Evolutionary conservation across 2,113 vertebrate species (phyloP), one percentile per base, ranked within the genome.

Genomic region (Channa argus): DNA sequence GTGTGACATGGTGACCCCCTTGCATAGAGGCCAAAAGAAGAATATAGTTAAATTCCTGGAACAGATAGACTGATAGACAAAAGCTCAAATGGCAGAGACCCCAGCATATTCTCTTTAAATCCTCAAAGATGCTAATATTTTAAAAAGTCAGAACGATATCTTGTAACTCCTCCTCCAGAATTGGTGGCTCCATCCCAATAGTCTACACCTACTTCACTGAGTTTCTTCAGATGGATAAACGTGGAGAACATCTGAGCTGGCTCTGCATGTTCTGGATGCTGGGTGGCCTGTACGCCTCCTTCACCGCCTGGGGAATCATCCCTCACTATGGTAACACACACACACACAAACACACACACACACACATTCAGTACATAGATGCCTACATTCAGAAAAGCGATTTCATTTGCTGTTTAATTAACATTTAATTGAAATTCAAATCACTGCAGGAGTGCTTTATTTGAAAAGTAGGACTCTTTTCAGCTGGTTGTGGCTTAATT

Each of bases 131-230:
- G 24, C 1, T 24, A 24, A 24, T 24, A 24, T 24, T 24, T 52
- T 33, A 7, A 24, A n/a, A 33, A 1, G 6, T 39, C 3, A 15
- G 14, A 8, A 39, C 24, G 24, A 15, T 45, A 11, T 76, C 53
- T 55, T 74, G 9, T 0, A 38, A 50, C 63, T 78, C 24, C 12
- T 70, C 11, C 63, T 63, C 15, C 92, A 99, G 98, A 9, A 98
- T 97, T 2, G 97, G 98, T 8, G 98, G 98, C 39, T 94, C 97
- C 1, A 95, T 99, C 80, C 98, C 98, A 1, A 97, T 99, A 0
- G 97, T 99, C 39, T 99, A 98, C 94, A 94, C 98, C 71, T 99
- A 99, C 94, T 99, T 97, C 89, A 96, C 98, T 0, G 98, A 99
- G 93, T 99, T 99, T 90, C 90, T 99, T 37, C 96, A 97, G 89